A percentile compares a stretch with the other conserved stretches of the same genome.
Evolutionary conservation across 2,797 vertebrate genomes (phyloP).

Genomic region (Diglossa cyanea): DNA sequence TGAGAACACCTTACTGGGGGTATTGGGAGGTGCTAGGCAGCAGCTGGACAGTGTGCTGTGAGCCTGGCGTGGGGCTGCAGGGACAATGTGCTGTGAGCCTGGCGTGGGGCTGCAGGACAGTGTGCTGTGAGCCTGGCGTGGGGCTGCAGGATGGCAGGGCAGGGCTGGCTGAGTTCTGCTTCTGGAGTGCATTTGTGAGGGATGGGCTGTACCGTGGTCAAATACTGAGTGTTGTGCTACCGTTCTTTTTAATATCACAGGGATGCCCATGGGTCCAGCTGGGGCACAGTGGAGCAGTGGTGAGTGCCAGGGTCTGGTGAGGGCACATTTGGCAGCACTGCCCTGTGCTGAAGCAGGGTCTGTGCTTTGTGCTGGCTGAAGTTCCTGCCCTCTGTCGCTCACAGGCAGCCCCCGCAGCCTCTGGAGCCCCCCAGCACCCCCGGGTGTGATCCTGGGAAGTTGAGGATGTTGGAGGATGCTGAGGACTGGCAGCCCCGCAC

Average conservation of each 20-base stretch:
- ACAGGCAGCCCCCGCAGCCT: neutral
- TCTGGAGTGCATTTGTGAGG: neutral
- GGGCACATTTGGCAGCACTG: neutral
- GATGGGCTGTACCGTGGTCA: neutral
- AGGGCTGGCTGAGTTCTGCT: neutral
- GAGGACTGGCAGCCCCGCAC: constrained; percentile 83
- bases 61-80: too few relatives aligned
- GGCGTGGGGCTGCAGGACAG: rapidly evolving
- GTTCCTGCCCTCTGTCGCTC: neutral
- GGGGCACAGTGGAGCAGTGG: constrained; percentile 89
- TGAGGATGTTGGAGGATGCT: neutral
- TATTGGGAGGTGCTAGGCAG: neutral
- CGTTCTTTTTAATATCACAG: neutral
- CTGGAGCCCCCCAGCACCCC: neutral
- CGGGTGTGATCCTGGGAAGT: neutral
- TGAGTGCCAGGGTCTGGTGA: constrained; percentile 77
- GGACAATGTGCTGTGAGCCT: neutral
- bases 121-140: rapidly evolving
- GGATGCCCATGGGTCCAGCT: constrained; percentile 80
- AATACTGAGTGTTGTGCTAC: neutral
- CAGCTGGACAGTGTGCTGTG: neutral
- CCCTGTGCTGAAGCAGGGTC: neutral
- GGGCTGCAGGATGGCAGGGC: neutral
- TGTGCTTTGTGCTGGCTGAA: neutral
- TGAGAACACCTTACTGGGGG: neutral